Base-by-base conservation (phyloP, 2,888 invertebrate genomes). In the Amphipyra berbera region DNA sequence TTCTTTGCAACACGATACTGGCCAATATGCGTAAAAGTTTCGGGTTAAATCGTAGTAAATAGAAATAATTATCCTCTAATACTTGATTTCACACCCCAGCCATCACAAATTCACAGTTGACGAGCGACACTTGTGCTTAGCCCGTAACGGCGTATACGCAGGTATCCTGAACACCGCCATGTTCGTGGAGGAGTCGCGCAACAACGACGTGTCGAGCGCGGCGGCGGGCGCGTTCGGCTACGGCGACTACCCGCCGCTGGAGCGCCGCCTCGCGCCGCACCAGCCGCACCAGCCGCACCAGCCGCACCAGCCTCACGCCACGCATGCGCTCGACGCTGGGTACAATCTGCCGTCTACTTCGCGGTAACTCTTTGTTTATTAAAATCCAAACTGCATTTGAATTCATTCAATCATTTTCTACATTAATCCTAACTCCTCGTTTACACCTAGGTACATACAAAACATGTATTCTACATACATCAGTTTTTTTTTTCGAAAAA, bases 301-400 rank as follows among this genome's bases (percentile, higher is more conserved):
- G 3, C 15, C 64, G 15, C 68, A 57, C 60, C 73, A 69, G 35
- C 78, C 61, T 21, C 76, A 59, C 55, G 52, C 50, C n/a, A 33
- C 78, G 14, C 84, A 84, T 58, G 78, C 85, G 15, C 67, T 88
- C 2, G 86, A 88, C 38, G 79, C 86, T 0, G 74, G 82, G 2
- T 90, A 87, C 79, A 90, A 91, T 77, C 76, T 92, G 73, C 95
- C 95, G 0, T 93, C 94, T 30, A 94, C 94, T 1, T 92, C 95
- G 1, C 82, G 94, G 94, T 95, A 10, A 37, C 10, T 4, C 30
- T 30, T 7, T 30, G 30, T 30, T 30, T 3, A 21, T n/a, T n/a
- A n/a, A n/a, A n/a, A n/a, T n/a, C n/a, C n/a, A n/a, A n/a, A n/a
- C n/a, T n/a, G n/a, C n/a, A n/a, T n/a, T n/a, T n/a, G n/a, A n/a